Evolutionary conservation across 2,113 vertebrate genomes (phyloP), one percentile per base, ranked within the genome.

Genomic region (Callipepla californica): DNA sequence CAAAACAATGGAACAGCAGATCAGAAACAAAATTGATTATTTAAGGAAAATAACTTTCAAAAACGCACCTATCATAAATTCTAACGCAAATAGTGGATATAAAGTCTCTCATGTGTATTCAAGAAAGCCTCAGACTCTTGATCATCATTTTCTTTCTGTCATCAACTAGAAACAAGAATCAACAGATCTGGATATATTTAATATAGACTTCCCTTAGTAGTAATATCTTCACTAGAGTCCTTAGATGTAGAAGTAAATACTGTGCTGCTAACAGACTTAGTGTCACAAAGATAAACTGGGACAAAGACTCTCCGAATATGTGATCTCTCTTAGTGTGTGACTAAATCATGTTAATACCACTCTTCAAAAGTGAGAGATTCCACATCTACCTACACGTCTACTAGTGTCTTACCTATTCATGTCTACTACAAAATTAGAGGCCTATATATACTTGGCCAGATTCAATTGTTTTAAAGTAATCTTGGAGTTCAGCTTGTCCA

Each of bases 61-160:
- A 94, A 25, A 0, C 48, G 17, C 21, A 88, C 72, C 72, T 84
- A n/a, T 51, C 89, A 95, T 94, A 93, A 92, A 95, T 95, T 94
- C 42, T 76, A 20, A 45, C 72, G 38, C 34, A 65, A 78, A 61
- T 26, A 32, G 23, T 68, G 61, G 22, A 34, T 87, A 80, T 70
- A 51, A 85, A 45, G 18, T 34, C 47, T 70, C 28, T 87, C 25
- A 20, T 87, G 44, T 23, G 45, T 70, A 50, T 58, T 78, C 28
- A 65, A 74, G n/a, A 76, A 58, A 48, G 44, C 22, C 20, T 89
- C 47, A 40, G 23, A n/a, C 7, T 13, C 3, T 65, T 63, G 72
- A 11, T 50, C 25, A 11, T 79, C 6, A 76, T 30, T 23, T 55
- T 7, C 8, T 44, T 73, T 45, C 36, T 80, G 6, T 19, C 77